Evolutionary conservation across 1,140 invertebrate genomes (phyloP).

Genomic region (Ridgeia piscesae): DNA sequence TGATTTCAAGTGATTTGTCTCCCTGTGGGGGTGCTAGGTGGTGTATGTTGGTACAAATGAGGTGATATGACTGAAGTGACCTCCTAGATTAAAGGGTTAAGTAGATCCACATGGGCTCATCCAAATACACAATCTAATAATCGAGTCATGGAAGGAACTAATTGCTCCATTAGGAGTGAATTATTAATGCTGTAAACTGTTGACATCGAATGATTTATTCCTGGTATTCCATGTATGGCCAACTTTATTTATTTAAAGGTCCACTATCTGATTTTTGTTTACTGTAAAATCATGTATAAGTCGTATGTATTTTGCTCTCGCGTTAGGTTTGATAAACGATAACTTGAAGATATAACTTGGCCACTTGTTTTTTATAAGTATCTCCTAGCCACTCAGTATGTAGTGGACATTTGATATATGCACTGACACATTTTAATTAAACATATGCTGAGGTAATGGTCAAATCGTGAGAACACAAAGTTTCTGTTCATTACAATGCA

Average conservation of each 20-base stretch:
- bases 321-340: too few species aligned
- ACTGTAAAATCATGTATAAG: not conserved
- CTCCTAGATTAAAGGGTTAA: not conserved
- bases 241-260: too few species aligned
- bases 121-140: not conserved
- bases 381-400: too few species aligned
- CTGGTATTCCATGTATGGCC: not conserved
- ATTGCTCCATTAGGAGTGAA: not conserved
- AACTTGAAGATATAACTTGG: too few species aligned
- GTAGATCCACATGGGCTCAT: not conserved
- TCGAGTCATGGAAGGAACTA: not conserved
- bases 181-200: not conserved
- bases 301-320: not conserved
- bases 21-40: not conserved
- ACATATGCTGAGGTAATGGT: too few species aligned
- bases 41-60: slow-evolving; percentile 18
- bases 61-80: not conserved
- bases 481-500: too few species aligned
- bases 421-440: too few species aligned
- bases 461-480: too few species aligned
- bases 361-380: too few species aligned
- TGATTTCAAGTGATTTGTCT: too few species aligned
- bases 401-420: too few species aligned
- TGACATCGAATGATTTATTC: not conserved
- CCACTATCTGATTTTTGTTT: too few species aligned